Evolutionary conservation across 2,888 invertebrate genomes (phyloP).

Genomic region (Hedychridium roseum): DNA sequence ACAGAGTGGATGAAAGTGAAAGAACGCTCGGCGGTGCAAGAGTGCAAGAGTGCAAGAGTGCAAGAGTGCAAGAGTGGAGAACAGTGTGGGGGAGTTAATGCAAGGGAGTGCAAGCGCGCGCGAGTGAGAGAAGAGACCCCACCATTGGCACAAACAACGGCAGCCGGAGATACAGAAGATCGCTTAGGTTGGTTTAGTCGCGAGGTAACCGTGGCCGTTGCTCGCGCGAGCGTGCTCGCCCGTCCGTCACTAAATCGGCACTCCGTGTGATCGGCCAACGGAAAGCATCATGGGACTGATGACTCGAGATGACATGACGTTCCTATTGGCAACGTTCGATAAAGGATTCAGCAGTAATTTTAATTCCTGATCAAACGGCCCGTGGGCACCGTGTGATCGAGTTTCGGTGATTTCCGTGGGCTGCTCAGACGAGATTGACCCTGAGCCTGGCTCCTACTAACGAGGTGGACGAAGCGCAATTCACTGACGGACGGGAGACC

Average conservation of each 20-base stretch:
- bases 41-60: no score
- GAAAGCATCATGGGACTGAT: background rate
- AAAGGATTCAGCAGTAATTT: no score
- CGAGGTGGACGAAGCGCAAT: conserved; percentile 25
- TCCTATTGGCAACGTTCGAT: no score
- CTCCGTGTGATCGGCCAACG: background rate
- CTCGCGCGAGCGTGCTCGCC: background rate
- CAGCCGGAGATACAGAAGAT: no score
- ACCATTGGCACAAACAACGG: conserved; percentile 31
- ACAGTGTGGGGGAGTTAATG: no score
- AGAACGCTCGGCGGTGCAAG: no score
- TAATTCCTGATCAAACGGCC: no score
- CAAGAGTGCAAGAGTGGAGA: no score
- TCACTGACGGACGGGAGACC: background rate
- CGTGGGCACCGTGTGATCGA: background rate
- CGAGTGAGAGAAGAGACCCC: no score
- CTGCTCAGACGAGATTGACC: conserved; percentile 1
- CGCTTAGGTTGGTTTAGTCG: conserved; percentile 35
- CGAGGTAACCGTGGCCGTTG: conserved; percentile 25
- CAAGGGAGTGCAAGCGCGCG: no score
- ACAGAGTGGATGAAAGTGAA: no score
- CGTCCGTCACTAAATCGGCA: background rate
- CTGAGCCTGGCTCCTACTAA: conserved; percentile 22
- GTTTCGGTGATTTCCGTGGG: background rate
- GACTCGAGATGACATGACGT: no score